Base-by-base conservation (phyloP, 2,113 vertebrate species). In the Aythya baeri region DNA sequence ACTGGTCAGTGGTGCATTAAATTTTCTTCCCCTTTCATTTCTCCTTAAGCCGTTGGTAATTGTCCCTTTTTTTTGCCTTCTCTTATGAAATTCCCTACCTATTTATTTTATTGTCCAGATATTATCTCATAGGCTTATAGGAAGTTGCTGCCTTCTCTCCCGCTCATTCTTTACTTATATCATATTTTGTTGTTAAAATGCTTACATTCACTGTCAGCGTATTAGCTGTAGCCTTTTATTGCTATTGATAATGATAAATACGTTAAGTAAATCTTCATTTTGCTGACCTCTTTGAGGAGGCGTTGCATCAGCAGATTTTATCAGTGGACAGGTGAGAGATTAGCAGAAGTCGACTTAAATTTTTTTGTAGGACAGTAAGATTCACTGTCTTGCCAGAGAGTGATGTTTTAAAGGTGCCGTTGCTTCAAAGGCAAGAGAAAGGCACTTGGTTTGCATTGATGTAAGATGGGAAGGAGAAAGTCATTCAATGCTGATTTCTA, bases 201-300 rank as follows among this genome's bases (percentile, higher is more conserved):
- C 97, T 97, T 98, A 94, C 88, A 46, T 96, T 97, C 94, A 27
- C 90, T 97, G 97, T 97, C 82, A 91, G 94, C 62, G 31, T 96
- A 96, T 97, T 97, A 96, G 97, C 82, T 93, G 96, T 95, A 97
- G 95, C 96, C 94, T 96, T 98, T 98, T 98, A 98, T 98, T 98
- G 98, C 97, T 98, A 55, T 97, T 98, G 98, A 98, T 98, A 98
- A 97, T 89, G 81, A 94, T 97, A 98, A 98, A 97, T 97, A 96
- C 72, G 55, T 98, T 98, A 98, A 98, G 97, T 97, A 98, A 98
- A 98, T 98, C 98, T 98, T 98, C 74, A 80, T 98, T 98, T 97
- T 98, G 98, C 98, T 98, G 98, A 98, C 98, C 96, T 97, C 95
- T 96, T 93, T 74, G 96, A 97, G 97, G 94, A 97, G 44, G 26